Evolutionary conservation across 2,888 invertebrate genomes (phyloP), one percentile per base, ranked within the genome.

Genomic region (Branchellion lobata): DNA sequence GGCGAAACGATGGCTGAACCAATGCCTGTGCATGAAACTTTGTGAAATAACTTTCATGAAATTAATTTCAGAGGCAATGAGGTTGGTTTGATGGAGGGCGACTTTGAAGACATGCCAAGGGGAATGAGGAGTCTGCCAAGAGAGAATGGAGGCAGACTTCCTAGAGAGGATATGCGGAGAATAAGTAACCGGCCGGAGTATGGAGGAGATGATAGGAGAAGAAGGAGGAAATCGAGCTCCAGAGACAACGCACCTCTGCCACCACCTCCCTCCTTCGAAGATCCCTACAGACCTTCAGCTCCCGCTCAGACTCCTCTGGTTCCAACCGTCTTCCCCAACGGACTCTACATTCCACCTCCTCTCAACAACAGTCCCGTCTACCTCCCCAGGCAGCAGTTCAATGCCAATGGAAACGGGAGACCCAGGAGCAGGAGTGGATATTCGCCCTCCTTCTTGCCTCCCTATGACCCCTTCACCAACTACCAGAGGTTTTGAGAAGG

Each of bases 381-480:
- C 40, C 40, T 40, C 40, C 40, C 40, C 40, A 40, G 14, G 8
- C 40, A 40, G 14, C 8, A 14, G 5, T 14, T 40, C 14, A 8
- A 40, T 40, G 40, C 8, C 40, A 40, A 40, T 14, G 40, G 40
- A 5, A 5, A 40, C 8, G 40, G 8, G 40, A 40, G 40, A 14
- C 5, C 5, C 14, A 40, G 14, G 5, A 5, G 14, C 5, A 5
- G 40, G 40, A 40, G 14, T 14, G 24, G 61, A 8, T n/a, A n/a
- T n/a, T 57, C 61, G 8, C 61, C 61, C 5, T 57, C 61, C 21
- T 57, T 57, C 24, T n/a, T 57, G 61, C 61, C 61, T 24, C 61
- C 61, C 5, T 57, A 18, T n/a, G 61, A 57, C n/a, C 61, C 61
- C n/a, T 57, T 57, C 61, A 57, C 61, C 61, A 57, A 57, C 61